Evolutionary conservation across 92 coral and sea anemone genomes (phyloP), one percentile per base, ranked within the genome.

Genomic region (Parazoanthus atlanticus): DNA sequence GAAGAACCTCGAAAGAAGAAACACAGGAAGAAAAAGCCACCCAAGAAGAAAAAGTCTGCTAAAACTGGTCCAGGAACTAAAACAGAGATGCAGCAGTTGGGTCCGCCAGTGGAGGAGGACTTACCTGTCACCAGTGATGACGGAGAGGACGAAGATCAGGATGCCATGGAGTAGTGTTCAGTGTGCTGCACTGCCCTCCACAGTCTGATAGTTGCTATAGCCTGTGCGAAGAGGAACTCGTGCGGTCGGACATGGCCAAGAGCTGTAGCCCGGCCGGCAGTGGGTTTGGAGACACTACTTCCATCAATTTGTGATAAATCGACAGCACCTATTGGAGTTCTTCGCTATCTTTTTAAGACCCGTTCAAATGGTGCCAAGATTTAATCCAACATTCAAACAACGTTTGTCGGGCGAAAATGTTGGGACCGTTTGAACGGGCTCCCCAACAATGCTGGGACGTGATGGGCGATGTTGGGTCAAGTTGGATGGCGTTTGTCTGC

Each of bases 1-100:
- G 89, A 77, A 65, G 89, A 86, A 64, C 89, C 89, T 64, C 81
- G 83, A 31, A 86, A 75, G 73, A 86, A 86, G 89, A 86, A 86
- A 86, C 89, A 76, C 83, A 86, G 49, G 41, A 75, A 77, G 69
- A 84, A 86, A 49, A 77, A 38, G 56, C 13, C 13, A 25, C 15
- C 66, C 19, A 86, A 86, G 31, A 75, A 76, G 83, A 76, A 75
- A 86, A 86, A 74, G 3, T 32, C 80, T 19, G 33, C 81, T 12
- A 31, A 28, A 32, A 33, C 46, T 34, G 83, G 34, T 15, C 40
- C 46, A 86, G 66, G 25, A n/a, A 52, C 31, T 13, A 33, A 47
- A 28, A 79, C 34, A 29, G 64, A 29, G 29, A 29, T 7, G 23
- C 67, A 80, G n/a, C 12, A 19, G 49, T 36, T 38, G 15, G 28